Conservation (phyloP, 2,113 vertebrate species). For the Hippocampus barbouri region DNA sequence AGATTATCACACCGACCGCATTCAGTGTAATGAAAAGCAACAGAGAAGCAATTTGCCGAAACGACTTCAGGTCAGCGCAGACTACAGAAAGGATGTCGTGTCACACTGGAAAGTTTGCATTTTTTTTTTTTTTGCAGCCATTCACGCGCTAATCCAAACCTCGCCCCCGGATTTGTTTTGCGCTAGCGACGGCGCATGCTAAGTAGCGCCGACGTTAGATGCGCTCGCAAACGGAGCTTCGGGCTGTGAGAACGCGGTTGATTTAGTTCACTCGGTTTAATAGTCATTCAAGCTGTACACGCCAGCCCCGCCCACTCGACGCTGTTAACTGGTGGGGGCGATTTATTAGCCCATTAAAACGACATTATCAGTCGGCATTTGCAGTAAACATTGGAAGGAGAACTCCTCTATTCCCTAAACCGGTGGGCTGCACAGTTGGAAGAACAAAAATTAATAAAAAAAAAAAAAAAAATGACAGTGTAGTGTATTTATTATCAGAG, state of each 20-base stretch:
- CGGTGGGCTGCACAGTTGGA: no score
- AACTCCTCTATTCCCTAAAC: not conserved
- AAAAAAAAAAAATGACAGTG: no score
- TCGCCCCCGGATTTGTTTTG: not conserved
- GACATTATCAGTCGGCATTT: not conserved
- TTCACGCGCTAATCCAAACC: slow-evolving; percentile 9
- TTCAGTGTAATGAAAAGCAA: slow-evolving; percentile 22
- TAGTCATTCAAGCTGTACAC: not conserved
- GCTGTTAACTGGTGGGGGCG: not conserved
- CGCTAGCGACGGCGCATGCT: not conserved
- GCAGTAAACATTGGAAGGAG: not conserved
- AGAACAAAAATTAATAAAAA: no score
- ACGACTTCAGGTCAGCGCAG: slow-evolving; percentile 41
- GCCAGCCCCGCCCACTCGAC: not conserved
- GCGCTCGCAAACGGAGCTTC: not conserved
- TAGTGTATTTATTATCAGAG: no score
- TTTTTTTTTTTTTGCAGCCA: slow-evolving; percentile 5
- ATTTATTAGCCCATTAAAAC: slow-evolving; percentile 12
- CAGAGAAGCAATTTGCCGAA: slow-evolving; percentile 14
- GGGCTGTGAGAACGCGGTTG: not conserved
- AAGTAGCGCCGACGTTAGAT: not conserved
- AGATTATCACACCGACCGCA: slow-evolving; percentile 31
- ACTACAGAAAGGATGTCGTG: slow-evolving; percentile 19
- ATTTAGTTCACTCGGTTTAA: not conserved
- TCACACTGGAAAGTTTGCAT: slow-evolving; percentile 25